Evolutionary conservation across 2,113 vertebrate species (phyloP).

Genomic region (Indri indri): DNA sequence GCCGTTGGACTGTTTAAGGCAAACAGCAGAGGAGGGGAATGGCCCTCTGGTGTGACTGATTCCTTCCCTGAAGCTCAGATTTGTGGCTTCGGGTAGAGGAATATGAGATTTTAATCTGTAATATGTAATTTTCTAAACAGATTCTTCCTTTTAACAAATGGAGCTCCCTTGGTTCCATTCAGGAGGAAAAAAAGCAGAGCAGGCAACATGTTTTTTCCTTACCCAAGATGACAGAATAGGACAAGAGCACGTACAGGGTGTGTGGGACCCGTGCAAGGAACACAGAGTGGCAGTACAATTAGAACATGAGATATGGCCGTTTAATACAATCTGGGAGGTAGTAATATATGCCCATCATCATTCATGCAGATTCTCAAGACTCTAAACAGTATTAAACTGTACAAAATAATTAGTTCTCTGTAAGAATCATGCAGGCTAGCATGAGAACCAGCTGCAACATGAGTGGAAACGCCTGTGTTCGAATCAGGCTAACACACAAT

Average conservation of each 20-base stretch:
- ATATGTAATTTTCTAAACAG: not conserved
- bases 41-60: not conserved
- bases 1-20: not conserved
- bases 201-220: conserved; percentile 13
- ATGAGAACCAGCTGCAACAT: conserved; percentile 37
- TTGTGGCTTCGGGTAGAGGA: not conserved
- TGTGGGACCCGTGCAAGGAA: conserved; percentile 45
- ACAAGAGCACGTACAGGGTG: not conserved
- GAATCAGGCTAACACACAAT: not conserved
- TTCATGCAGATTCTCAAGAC: conserved; percentile 68
- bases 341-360: conserved; percentile 67
- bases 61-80: not conserved
- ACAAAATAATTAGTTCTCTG: conserved; percentile 76
- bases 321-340: conserved; percentile 60
- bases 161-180: not conserved
- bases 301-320: conserved; percentile 62
- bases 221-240: conserved; percentile 45
- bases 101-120: not conserved
- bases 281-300: conserved; percentile 59
- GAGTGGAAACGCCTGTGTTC: conserved; percentile 52
- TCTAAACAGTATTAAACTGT: conserved; percentile 54
- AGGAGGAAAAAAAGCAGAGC: not conserved
- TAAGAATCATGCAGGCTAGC: conserved; percentile 55
- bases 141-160: conserved; percentile 11
- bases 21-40: not conserved